A percentile compares a stretch with the other conserved stretches of the same genome.
Conservation (phyloP, 2,797 vertebrate genomes). For the Anolis apletophallus region DNA sequence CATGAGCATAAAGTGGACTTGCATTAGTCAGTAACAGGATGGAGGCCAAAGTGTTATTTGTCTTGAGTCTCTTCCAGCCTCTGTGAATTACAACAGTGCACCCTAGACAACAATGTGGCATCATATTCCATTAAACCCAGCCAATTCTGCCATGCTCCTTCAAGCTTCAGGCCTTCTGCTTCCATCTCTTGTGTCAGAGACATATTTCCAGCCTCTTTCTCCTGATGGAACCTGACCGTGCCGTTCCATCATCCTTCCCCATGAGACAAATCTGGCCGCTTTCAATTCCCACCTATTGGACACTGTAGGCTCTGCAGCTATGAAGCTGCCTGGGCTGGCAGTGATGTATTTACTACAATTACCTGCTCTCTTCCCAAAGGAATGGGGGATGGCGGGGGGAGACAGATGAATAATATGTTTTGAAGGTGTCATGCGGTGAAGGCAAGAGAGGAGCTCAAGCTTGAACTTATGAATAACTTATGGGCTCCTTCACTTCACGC, state of each 20-base stretch:
- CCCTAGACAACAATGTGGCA: no score
- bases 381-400: constrained; percentile 28
- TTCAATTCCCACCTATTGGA: constrained; percentile 19
- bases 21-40: no score
- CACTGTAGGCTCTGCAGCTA: constrained; percentile 12
- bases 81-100: no score
- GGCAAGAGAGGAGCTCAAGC: constrained; percentile 63
- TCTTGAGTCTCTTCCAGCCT: background rate
- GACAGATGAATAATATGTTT: constrained; percentile 70
- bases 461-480: constrained; percentile 78
- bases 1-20: no score
- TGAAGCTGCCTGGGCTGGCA: constrained; percentile 54
- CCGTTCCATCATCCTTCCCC: constrained; percentile 7
- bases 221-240: background rate
- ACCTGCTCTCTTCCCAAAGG: constrained; percentile 61
- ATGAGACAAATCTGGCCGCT: accelerated
- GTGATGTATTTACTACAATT: constrained; percentile 70
- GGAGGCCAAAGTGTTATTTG: no score
- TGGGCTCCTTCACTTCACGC: constrained; percentile 61
- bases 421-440: constrained; percentile 70
- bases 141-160: background rate
- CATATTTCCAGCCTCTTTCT: constrained; percentile 22
- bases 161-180: background rate
- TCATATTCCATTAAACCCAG: background rate
- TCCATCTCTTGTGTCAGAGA: background rate